Conservation (phyloP, 2,113 vertebrate genomes). For the Pimephales promelas region DNA sequence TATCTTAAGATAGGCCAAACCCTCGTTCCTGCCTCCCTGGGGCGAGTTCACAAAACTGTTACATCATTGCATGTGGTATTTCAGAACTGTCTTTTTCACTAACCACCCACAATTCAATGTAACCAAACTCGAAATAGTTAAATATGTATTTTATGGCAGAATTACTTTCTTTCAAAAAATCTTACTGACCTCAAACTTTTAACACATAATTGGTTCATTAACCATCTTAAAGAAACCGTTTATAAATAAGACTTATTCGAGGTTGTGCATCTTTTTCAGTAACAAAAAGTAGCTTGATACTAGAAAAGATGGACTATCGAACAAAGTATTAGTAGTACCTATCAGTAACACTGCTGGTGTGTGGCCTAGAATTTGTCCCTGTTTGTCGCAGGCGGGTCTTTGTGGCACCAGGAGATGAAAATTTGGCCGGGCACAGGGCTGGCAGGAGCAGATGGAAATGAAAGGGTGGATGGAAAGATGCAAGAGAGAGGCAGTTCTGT, state of each 20-base stretch:
- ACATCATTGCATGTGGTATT: background rate
- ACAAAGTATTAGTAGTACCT: background rate
- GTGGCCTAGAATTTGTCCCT: constrained; percentile 1
- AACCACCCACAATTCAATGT: background rate
- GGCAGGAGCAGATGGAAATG: constrained; percentile 15
- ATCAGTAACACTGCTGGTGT: background rate
- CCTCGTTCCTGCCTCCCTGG: background rate
- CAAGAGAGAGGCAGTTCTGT: background rate
- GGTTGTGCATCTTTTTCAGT: background rate
- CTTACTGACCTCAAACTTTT: too few relatives aligned
- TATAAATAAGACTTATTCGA: too few relatives aligned
- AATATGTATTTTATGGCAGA: too few relatives aligned
- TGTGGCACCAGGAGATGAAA: constrained; percentile 9
- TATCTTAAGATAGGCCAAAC: constrained; percentile 10
- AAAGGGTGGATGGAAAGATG: constrained; percentile 24
- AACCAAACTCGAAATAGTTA: background rate
- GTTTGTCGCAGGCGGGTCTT: background rate
- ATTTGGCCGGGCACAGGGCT: background rate
- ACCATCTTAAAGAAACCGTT: too few relatives aligned
- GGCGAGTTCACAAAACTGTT: background rate
- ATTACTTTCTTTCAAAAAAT: too few relatives aligned
- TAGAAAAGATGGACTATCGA: too few relatives aligned
- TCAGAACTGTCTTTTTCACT: background rate
- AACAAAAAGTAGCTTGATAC: background rate
- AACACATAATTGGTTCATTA: too few relatives aligned